Base-by-base conservation (phyloP, 2,113 vertebrate species). In the Odontesthes bonariensis region DNA sequence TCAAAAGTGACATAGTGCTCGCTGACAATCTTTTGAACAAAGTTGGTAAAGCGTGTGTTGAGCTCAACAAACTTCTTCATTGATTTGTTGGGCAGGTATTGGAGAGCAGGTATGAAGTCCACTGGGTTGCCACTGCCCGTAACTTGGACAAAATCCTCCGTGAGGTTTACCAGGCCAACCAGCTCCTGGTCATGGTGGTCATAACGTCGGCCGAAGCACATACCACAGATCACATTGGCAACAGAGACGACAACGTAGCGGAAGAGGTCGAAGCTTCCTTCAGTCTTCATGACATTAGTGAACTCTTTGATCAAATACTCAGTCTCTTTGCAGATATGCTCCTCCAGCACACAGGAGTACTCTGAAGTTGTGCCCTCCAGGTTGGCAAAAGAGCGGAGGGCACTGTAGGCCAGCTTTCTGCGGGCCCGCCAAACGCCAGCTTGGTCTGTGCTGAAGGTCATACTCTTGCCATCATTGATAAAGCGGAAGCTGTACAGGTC, bases 21-120 rank as follows among this genome's bases (percentile, higher is more conserved):
- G 0, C 23, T 88, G 66, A 96, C 92, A 0, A 91, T 94, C 44
- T 84, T 96, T 71, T 93, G 66, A 22, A 96, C 68, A 61, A 98
- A 96, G 0, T 0, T 0, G 13, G 19, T 4, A 54, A 98, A 93
- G 8, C 84, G 91, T 0, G 0, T 46, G 51, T 97, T 97, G 89
- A 95, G 87, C 0, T 8, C 44, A 2, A 94, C 0, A 40, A 98
- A 97, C 3, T 46, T 51, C 3, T 71, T 89, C 94, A 98, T 95
- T 20, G 55, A 0, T 0, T 32, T 32, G 77, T 58, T 98, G 40
- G 96, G 96, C 17, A 99, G 85, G 65, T 92, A 95, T 0, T 23
- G 94, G 1, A 99, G 94, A 4, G 94, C 0, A 0, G 97, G 97
- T 47, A 98, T 96, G 93, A 97, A 99, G 75, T 98, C 97, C 0